Evolutionary conservation across 1,140 invertebrate genomes (phyloP).

Genomic region (Aethina tumida): DNA sequence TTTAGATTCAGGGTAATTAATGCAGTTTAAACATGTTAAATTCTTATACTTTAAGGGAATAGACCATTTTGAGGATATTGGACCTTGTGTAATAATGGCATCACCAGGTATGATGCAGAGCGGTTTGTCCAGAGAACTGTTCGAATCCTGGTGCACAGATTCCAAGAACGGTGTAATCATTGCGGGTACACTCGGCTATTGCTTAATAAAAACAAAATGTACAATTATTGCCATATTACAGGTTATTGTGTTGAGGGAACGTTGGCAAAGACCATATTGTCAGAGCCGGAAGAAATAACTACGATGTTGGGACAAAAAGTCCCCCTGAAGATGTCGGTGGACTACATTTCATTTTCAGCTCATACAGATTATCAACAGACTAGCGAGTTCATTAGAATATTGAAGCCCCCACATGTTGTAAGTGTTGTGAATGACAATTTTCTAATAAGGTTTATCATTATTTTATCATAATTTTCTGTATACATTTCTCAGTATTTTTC

Average conservation of each 20-base stretch:
- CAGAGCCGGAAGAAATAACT: conserved; percentile 95
- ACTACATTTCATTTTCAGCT: conserved; percentile 99
- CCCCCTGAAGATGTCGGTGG: conserved; percentile 93
- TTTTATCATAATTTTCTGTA: neutral
- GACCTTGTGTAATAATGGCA: conserved; percentile 98
- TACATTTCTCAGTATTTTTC: neutral
- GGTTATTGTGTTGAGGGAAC: conserved; percentile 99
- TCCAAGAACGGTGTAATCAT: conserved; percentile 97
- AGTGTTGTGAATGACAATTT: conserved; percentile 27
- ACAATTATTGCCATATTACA: conserved; percentile 20
- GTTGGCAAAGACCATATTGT: conserved; percentile 91
- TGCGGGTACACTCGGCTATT: conserved; percentile 52
- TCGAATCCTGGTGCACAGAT: conserved; percentile 98
- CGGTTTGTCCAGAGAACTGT: conserved; percentile 92
- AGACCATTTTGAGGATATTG: conserved; percentile 98
- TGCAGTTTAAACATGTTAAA: neutral
- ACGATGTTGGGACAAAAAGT: conserved; percentile 93
- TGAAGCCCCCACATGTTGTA: conserved; percentile 93
- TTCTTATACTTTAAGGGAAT: conserved; percentile 60
- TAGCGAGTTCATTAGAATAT: conserved; percentile 87
- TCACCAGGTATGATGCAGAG: conserved; percentile 99
- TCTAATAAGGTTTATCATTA: neutral
- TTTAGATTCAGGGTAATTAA: too few species aligned
- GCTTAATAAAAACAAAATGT: conserved; percentile 1
- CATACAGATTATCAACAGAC: conserved; percentile 99